Percentiles rank a stretch among this genome's conserved stretches.
Evolutionary conservation across 2,888 invertebrate genomes (phyloP).

Genomic region (Adela reaumurella): DNA sequence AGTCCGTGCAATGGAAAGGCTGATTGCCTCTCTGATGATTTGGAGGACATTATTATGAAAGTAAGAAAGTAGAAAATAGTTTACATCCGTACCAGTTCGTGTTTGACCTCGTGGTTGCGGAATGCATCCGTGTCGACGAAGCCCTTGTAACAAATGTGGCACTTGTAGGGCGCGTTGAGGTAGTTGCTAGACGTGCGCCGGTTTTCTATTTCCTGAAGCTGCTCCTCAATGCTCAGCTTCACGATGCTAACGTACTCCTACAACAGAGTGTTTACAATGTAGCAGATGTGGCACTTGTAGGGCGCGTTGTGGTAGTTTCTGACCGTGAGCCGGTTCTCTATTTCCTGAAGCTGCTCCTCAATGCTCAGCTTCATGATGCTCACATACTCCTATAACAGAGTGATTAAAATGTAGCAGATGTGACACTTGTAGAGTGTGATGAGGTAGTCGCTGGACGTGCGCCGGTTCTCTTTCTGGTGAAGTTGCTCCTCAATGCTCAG

Average conservation of each 20-base stretch:
- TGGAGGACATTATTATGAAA: too few species aligned
- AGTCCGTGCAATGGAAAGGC: too few species aligned
- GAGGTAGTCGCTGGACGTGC: slow-evolving; percentile 31
- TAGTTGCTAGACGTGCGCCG: slow-evolving; percentile 35
- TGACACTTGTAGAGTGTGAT: slow-evolving; percentile 37
- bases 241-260: not conserved
- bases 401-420: slow-evolving; percentile 37
- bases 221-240: not conserved
- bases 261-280: too few species aligned
- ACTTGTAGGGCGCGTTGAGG: slow-evolving; percentile 34
- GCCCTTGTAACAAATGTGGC: slow-evolving; percentile 37
- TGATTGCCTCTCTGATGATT: too few species aligned
- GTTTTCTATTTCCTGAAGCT: not conserved
- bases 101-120: slow-evolving; percentile 36
- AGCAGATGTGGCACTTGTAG: slow-evolving; percentile 39
- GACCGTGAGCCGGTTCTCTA: slow-evolving; percentile 21
- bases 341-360: not conserved
- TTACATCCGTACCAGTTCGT: too few species aligned
- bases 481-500: not conserved
- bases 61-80: too few species aligned
- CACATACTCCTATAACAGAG: not conserved
- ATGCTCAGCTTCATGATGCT: not conserved
- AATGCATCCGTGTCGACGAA: slow-evolving; percentile 39
- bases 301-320: slow-evolving; percentile 36
- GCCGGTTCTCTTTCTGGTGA: slow-evolving; percentile 14